Evolutionary conservation across 2,797 vertebrate genomes (phyloP).

Genomic region (Scarus forsteni): DNA sequence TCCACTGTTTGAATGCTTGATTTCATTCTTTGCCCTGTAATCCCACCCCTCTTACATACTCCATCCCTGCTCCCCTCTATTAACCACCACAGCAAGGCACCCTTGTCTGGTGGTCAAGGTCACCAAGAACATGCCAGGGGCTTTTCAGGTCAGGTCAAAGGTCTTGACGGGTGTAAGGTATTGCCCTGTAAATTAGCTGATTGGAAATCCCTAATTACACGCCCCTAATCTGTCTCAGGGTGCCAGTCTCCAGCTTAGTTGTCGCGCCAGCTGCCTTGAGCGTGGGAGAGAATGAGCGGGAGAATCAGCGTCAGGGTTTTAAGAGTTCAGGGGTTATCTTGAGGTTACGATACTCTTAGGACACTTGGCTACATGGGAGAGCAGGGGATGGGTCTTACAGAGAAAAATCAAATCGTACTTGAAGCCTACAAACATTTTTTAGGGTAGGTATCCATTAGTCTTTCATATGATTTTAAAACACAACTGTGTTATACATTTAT

Average conservation of each 20-base stretch:
- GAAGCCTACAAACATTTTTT: background rate
- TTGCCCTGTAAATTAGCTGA: slow-evolving; percentile 88
- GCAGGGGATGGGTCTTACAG: background rate
- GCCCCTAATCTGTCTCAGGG: slow-evolving; percentile 83
- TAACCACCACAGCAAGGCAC: background rate
- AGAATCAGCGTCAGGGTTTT: slow-evolving; percentile 6
- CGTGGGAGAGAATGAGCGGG: slow-evolving; percentile 30
- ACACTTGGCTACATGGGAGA: background rate
- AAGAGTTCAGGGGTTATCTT: slow-evolving; percentile 14
- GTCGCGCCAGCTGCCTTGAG: slow-evolving; percentile 68
- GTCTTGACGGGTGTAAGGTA: slow-evolving; percentile 68
- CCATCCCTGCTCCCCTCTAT: slow-evolving; percentile 10
- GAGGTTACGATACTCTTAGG: slow-evolving; percentile 10
- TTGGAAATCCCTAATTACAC: slow-evolving; percentile 88
- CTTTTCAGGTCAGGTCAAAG: slow-evolving; percentile 70
- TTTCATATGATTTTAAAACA: too few species aligned
- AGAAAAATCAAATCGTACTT: background rate
- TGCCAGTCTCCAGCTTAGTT: slow-evolving; percentile 76
- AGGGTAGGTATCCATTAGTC: background rate
- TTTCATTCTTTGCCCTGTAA: slow-evolving; percentile 36
- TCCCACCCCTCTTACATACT: background rate
- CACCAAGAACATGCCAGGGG: slow-evolving; percentile 39
- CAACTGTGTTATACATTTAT: too few species aligned
- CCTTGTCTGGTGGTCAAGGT: slow-evolving; percentile 37
- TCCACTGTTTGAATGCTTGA: slow-evolving; percentile 14